Conservation (phyloP, 2,888 invertebrate species). For the Dorcus parallelipipedus region DNA sequence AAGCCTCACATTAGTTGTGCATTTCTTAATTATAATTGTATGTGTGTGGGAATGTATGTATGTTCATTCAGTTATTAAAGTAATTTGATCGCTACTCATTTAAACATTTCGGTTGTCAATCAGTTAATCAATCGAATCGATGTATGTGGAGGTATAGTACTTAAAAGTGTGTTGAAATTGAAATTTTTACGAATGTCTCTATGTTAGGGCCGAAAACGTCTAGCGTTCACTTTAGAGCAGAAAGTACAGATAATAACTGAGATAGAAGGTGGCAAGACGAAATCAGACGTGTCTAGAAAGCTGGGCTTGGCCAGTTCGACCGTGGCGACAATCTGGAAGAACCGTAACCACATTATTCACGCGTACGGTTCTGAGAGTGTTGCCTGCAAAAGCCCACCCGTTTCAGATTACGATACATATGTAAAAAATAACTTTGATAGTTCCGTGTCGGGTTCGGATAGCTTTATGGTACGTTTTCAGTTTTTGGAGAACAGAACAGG, state of each 20-base stretch:
- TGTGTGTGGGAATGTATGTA: no score
- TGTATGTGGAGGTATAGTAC: conserved; percentile 31
- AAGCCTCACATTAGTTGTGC: no score
- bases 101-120: no score
- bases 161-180: no score
- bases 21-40: no score
- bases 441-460: neutral
- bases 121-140: no score
- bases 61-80: no score
- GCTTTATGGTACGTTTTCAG: conserved; percentile 1
- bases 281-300: conserved; percentile 56
- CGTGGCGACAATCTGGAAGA: conserved; percentile 58
- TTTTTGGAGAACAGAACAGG: neutral
- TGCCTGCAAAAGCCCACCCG: neutral
- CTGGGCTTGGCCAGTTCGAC: conserved; percentile 57
- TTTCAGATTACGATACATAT: neutral
- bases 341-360: conserved; percentile 52
- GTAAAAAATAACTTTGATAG: conserved; percentile 1
- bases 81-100: no score
- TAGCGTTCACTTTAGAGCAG: conserved; percentile 59
- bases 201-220: conserved; percentile 56
- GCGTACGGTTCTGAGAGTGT: conserved; percentile 37
- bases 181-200: no score
- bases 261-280: conserved; percentile 57
- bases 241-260: conserved; percentile 60